phyloP scores from a whole-genome alignment of 2,797 vertebrate genomes.

The Enteromius radiatus region DNA sequence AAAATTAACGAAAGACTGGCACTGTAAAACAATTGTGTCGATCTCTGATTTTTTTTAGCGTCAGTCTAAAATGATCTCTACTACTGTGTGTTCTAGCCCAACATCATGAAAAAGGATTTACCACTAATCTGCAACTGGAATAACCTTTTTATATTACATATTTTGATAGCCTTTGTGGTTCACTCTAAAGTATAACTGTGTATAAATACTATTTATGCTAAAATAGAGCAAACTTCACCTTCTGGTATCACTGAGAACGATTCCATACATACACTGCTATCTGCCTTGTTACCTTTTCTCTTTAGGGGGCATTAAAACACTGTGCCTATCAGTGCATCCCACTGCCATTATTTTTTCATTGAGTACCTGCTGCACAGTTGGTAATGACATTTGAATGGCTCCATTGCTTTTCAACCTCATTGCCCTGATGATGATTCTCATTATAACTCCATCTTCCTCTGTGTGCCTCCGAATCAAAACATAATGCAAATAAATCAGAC shows the following conservation, averaged over 20 bases:
- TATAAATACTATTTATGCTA: background rate
- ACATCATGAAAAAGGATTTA: background rate
- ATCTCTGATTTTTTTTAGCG: background rate
- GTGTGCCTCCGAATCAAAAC: constrained; percentile 39
- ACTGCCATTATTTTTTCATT: constrained; percentile 34
- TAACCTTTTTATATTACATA: background rate
- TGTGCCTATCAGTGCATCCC: constrained; percentile 37
- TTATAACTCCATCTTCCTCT: constrained; percentile 49
- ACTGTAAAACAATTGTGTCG: no score
- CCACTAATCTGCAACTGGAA: background rate
- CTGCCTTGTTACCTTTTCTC: constrained; percentile 40
- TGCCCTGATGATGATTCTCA: constrained; percentile 45
- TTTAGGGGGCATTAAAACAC: constrained; percentile 41
- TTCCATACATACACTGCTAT: constrained; percentile 5
- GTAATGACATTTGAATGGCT: constrained; percentile 46
- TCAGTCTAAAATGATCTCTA: background rate
- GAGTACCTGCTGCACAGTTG: constrained; percentile 40
- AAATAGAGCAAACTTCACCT: background rate
- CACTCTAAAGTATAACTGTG: background rate
- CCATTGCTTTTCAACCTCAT: constrained; percentile 47
- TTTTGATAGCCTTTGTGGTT: background rate
- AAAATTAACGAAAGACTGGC: no score
- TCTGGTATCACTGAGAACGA: constrained; percentile 4
- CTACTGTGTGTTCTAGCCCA: background rate
- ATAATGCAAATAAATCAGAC: constrained; percentile 51